A percentile compares a stretch with the other conserved stretches of the same genome.
phyloP scores from a whole-genome alignment of 2,797 vertebrate genomes.

The Rhincodon typus region DNA sequence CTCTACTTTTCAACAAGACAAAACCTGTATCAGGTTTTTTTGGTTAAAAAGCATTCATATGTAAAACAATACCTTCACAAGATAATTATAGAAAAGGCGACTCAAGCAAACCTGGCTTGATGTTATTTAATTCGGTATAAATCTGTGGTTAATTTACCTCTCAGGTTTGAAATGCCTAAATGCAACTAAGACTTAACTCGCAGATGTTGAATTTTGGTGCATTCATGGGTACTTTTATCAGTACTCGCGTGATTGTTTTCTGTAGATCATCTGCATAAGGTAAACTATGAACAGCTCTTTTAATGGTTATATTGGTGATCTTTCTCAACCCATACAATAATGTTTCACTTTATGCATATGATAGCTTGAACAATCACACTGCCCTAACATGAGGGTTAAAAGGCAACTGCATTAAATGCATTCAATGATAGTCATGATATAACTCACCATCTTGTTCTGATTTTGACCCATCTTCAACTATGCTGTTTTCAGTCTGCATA shows the following conservation, averaged over 20 bases:
- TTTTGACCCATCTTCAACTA: constrained; percentile 60
- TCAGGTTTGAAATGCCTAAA: background rate
- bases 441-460: constrained; percentile 70
- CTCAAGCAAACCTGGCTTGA: background rate
- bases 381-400: background rate
- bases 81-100: background rate
- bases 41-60: background rate
- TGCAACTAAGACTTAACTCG: background rate
- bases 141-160: background rate
- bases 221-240: background rate
- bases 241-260: background rate
- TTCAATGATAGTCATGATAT: constrained; percentile 65
- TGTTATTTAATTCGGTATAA: background rate
- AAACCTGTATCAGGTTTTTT: background rate
- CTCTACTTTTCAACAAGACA: background rate
- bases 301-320: background rate
- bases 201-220: background rate
- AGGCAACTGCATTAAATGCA: background rate
- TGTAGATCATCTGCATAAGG: background rate
- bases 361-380: background rate
- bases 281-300: background rate
- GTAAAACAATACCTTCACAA: background rate
- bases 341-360: background rate
- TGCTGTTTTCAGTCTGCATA: constrained; percentile 57
- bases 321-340: background rate